Evolutionary conservation across 1,140 invertebrate species (phyloP).

Genomic region (Pygmarrhopalites habei): DNA sequence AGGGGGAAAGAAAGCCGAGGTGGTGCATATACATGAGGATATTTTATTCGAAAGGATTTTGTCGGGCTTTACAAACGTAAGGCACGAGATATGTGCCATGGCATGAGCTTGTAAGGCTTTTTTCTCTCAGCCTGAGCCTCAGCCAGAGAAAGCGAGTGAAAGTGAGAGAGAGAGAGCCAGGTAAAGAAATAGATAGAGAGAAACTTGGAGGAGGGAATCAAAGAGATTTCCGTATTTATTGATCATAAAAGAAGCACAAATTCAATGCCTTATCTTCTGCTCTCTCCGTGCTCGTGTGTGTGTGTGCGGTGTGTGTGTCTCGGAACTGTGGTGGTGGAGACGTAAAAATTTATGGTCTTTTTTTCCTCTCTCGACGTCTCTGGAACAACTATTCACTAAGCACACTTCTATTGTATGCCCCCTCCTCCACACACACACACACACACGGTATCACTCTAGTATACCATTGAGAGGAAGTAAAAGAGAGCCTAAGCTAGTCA

Average conservation of each 20-base stretch:
- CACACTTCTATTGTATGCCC: no score
- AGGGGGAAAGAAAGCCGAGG: not conserved
- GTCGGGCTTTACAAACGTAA: no score
- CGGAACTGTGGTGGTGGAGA: no score
- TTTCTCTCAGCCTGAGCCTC: not conserved
- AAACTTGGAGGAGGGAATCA: not conserved
- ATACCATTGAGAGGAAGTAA: no score
- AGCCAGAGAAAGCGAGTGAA: no score
- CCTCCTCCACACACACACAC: not conserved
- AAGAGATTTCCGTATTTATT: not conserved
- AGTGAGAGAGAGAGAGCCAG: not conserved
- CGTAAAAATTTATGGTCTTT: not conserved
- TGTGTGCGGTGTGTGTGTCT: no score
- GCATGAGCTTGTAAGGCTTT: not conserved
- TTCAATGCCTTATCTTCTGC: not conserved
- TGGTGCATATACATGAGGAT: not conserved
- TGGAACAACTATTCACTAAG: not conserved
- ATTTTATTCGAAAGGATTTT: not conserved
- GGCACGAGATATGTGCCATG: not conserved
- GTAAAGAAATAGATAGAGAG: not conserved
- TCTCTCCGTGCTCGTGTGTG: not conserved
- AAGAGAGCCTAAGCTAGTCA: no score
- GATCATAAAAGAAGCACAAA: not conserved
- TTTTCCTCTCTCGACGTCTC: not conserved
- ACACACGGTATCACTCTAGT: not conserved